Base-by-base conservation (phyloP, 1,140 invertebrate species). In the Rhagoletis pomonella region DNA sequence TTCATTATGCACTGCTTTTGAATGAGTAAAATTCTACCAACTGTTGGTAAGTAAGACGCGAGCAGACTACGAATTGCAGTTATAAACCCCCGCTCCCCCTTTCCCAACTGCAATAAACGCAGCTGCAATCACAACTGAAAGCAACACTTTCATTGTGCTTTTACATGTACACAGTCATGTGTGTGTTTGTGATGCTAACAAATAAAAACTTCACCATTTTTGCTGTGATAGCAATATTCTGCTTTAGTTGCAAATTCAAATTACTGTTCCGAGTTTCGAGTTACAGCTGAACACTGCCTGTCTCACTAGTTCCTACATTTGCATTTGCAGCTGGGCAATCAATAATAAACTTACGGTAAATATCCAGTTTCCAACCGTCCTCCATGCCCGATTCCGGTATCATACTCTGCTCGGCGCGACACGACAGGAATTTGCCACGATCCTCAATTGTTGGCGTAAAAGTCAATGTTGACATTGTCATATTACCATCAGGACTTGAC, bases 401-500 rank as follows among this genome's bases (percentile, higher is more conserved):
- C 88, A 95, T 94, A 12, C 96, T 95, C 89, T 97, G 97, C 85
- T 96, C 95, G 3, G 96, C 97, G 89, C 96, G 94, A 91, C 97
- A 98, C 39, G 96, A 96, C 44, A 98, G 94, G 89, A 96, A 95
- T 93, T 97, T 96, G 77, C 97, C 97, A 69, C 96, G 96, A 91
- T 98, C 97, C 90, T 97, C 97, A 60, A 97, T 95, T n/a, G 94
- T 95, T 62, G 97, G 97, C 60, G 96, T 94, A 91, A 97, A 97
- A 69, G 96, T 97, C 86, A 98, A 93, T 55, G 96, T 95, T 89
- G 97, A 98, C 88, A 95, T 97, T 59, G 97, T 98, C 86, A 96
- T 94, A 93, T 98, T 98, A n/a, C 96, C 96, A 91, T 98, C 97
- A 14, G 94, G 94, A 90, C 95, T 96, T 73, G 95, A 95, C 96